Evolutionary conservation across 2,113 vertebrate genomes (phyloP).

Genomic region (Protobothrops mucrosquamatus): DNA sequence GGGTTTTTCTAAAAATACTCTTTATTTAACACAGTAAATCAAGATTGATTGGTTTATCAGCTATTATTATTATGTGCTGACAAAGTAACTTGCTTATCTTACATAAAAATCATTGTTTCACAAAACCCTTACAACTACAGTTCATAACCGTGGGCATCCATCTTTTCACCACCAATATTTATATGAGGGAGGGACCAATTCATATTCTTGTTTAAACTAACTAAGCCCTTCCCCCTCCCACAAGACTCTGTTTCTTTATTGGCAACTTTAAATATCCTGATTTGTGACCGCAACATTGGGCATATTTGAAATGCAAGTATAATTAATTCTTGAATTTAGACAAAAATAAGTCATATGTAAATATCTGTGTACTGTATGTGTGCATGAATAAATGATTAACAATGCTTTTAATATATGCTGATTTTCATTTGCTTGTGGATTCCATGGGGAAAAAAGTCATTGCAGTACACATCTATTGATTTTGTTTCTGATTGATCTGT

Average conservation of each 20-base stretch:
- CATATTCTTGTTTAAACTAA: not conserved
- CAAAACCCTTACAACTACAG: not conserved
- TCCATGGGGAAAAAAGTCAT: conserved; percentile 36
- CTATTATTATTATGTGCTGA: not conserved
- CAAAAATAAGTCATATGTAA: not conserved
- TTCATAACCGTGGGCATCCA: not conserved
- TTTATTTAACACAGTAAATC: not conserved
- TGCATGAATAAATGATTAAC: not conserved
- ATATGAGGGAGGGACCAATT: not conserved
- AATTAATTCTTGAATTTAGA: not conserved
- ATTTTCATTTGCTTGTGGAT: conserved; percentile 4
- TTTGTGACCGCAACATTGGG: not conserved
- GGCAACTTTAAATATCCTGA: not conserved
- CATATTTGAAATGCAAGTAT: conserved; percentile 13
- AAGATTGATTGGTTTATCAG: not conserved
- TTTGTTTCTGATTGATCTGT: conserved; percentile 32
- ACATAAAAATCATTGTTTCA: not conserved
- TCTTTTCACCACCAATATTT: not conserved
- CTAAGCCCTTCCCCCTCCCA: not conserved
- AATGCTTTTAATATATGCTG: not conserved
- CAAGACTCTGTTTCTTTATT: not conserved
- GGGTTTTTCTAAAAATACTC: not conserved
- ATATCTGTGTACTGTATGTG: not conserved
- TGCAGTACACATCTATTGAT: conserved; percentile 45
- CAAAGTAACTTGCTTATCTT: not conserved